Percentiles rank a stretch among this genome's conserved stretches.
phyloP scores from a whole-genome alignment of 2,888 invertebrate species.

The Oscheius myriophilus region DNA sequence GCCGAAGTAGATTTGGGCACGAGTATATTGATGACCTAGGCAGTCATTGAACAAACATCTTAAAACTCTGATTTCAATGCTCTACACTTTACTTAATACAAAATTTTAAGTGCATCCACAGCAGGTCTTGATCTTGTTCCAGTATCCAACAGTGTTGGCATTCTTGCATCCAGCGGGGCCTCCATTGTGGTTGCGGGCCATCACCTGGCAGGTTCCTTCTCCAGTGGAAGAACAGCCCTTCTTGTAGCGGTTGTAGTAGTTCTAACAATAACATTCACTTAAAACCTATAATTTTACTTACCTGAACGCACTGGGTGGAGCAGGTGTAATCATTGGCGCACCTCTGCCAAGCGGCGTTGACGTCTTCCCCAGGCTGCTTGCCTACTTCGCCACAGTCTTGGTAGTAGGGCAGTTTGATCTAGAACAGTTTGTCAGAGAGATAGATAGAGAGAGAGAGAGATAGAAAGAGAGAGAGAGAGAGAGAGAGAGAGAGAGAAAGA shows the following conservation, averaged over 20 bases:
- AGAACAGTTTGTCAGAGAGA: too few species aligned
- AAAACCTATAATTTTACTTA: slow-evolving; percentile 6
- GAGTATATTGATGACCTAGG: too few species aligned
- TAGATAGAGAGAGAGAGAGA: too few species aligned
- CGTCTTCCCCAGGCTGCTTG: slow-evolving; percentile 18
- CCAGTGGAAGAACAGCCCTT: slow-evolving; percentile 46
- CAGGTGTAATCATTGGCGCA: slow-evolving; percentile 32
- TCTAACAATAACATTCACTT: slow-evolving; percentile 8
- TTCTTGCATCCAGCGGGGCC: slow-evolving; percentile 63
- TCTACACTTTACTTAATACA: too few species aligned
- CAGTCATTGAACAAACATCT: too few species aligned
- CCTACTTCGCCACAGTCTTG: slow-evolving; percentile 32
- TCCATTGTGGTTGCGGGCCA: slow-evolving; percentile 60
- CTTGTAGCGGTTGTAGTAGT: slow-evolving; percentile 59
- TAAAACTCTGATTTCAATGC: too few species aligned
- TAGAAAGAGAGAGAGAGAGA: too few species aligned
- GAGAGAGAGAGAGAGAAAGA: too few species aligned
- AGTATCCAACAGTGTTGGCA: slow-evolving; percentile 57
- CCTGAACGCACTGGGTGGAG: slow-evolving; percentile 30
- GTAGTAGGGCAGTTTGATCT: slow-evolving; percentile 45
- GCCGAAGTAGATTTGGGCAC: too few species aligned
- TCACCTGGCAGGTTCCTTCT: slow-evolving; percentile 50
- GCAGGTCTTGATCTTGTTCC: slow-evolving; percentile 55
- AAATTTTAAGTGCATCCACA: slow-evolving; percentile 59
- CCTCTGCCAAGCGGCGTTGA: slow-evolving; percentile 25